phyloP scores from a whole-genome alignment of 2,113 vertebrate species.

The Stegastes partitus region DNA sequence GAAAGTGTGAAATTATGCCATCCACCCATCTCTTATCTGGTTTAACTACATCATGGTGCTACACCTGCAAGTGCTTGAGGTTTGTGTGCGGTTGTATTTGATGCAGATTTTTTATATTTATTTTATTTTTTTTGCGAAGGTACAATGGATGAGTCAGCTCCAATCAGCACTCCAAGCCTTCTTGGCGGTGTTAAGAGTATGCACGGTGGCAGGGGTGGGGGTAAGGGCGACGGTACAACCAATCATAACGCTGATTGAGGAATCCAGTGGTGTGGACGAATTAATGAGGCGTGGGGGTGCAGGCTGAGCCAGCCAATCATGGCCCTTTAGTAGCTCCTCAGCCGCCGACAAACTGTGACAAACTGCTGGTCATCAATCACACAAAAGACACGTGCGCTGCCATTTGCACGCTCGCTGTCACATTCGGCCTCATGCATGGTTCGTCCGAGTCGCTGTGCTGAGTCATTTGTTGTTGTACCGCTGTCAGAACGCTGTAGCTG shows the following conservation, averaged over 20 bases:
- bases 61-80: background rate
- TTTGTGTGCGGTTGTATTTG: background rate
- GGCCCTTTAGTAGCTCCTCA: conserved; percentile 58
- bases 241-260: conserved; percentile 67
- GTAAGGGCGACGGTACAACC: conserved; percentile 12
- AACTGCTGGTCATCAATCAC: conserved; percentile 76
- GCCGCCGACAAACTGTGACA: conserved; percentile 67
- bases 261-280: conserved; percentile 57
- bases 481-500: background rate
- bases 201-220: conserved; percentile 1
- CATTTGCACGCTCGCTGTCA: conserved; percentile 28
- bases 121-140: background rate
- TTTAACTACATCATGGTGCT: background rate
- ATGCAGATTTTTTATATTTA: background rate
- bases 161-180: conserved; percentile 30
- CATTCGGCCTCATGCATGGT: conserved; percentile 5
- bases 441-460: conserved; percentile 36
- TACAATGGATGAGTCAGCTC: conserved; percentile 11
- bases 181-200: conserved; percentile 17
- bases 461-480: conserved; percentile 41
- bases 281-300: conserved; percentile 74
- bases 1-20: conserved; percentile 22
- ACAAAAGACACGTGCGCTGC: conserved; percentile 7
- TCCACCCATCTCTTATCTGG: conserved; percentile 5
- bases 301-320: conserved; percentile 71